These are phyloP conservation scores for Anarsia innoxiella DNA, from an alignment of 2,888 invertebrate species.

Conservation along the genomic window DNA sequence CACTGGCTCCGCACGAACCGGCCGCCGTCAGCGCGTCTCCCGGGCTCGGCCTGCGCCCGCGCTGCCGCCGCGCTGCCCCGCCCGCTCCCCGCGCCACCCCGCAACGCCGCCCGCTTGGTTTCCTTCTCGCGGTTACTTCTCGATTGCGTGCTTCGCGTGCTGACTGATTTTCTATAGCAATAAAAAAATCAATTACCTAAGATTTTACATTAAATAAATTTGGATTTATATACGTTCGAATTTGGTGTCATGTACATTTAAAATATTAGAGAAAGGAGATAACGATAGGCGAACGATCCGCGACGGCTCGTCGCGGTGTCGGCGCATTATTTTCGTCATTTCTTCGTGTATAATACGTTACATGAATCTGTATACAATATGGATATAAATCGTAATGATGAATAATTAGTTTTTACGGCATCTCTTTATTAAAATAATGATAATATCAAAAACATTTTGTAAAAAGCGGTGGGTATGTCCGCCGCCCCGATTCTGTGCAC, in stretches of 20 bases:
- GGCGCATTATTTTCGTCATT: conserved; percentile 73
- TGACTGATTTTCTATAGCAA: conserved; percentile 78
- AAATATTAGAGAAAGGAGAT: conserved; percentile 71
- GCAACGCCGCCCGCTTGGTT: conserved; percentile 67
- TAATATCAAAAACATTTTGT: conserved; percentile 73
- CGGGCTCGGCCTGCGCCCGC: conserved; percentile 29
- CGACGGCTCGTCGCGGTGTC: conserved; percentile 56
- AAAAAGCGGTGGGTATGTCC: conserved; percentile 70
- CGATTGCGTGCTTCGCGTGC: conserved; percentile 77
- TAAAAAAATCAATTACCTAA: conserved; percentile 77
- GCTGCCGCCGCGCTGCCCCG: conserved; percentile 41
- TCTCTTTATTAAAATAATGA: conserved; percentile 75
- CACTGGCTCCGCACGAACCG: conserved; percentile 73
- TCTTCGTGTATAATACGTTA: conserved; percentile 79
- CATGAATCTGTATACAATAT: conserved; percentile 78
- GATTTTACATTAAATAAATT: conserved; percentile 76
- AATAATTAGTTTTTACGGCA: conserved; percentile 75
- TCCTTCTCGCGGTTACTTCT: conserved; percentile 75
- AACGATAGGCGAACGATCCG: conserved; percentile 69
- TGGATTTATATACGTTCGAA: conserved; percentile 76
- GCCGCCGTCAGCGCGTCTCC: conserved; percentile 57
- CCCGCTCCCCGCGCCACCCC: conserved; percentile 30
- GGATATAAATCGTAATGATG: conserved; percentile 74
- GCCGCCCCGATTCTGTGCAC: conserved; percentile 75
- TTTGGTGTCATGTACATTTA: conserved; percentile 77